Conservation (phyloP, 2,888 invertebrate species). For the Heterodera filipjevi region DNA sequence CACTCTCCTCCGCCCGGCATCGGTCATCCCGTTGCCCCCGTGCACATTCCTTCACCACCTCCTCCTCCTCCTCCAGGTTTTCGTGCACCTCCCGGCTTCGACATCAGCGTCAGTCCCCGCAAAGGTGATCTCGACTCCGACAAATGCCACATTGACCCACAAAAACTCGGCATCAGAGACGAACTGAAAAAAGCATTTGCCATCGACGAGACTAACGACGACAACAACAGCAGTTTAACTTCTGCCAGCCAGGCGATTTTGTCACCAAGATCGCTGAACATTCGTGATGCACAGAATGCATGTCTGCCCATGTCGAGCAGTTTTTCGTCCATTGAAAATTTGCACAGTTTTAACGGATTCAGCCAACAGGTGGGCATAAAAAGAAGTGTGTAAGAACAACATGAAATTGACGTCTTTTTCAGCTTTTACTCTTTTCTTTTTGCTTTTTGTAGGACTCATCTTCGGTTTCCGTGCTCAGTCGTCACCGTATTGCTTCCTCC, state of each 20-base stretch:
- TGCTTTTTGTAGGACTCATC: not conserved
- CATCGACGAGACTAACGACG: not conserved
- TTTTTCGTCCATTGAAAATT: not conserved
- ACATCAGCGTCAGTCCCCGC: not conserved
- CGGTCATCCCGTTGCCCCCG: not conserved
- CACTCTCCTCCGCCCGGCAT: not conserved
- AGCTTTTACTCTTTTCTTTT: not conserved
- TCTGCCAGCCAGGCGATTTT: not conserved
- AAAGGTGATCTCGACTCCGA: not conserved
- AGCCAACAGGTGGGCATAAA: not conserved
- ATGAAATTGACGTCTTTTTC: too few relatives aligned
- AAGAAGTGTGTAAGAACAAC: not conserved
- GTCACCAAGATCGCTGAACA: not conserved
- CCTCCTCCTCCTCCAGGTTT: not conserved
- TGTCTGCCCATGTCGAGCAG: slow-evolving; percentile 3
- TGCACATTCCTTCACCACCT: not conserved
- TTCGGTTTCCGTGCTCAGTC: not conserved
- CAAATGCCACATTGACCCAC: not conserved
- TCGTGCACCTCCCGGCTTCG: not conserved
- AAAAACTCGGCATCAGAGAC: not conserved
- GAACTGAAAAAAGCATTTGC: not conserved
- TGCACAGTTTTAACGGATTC: not conserved
- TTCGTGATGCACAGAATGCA: not conserved
- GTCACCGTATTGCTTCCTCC: not conserved
- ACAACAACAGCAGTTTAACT: too few relatives aligned